These are phyloP conservation scores for Callorhinus ursinus DNA, from an alignment of 2,113 vertebrate species.

Conservation along the genomic window DNA sequence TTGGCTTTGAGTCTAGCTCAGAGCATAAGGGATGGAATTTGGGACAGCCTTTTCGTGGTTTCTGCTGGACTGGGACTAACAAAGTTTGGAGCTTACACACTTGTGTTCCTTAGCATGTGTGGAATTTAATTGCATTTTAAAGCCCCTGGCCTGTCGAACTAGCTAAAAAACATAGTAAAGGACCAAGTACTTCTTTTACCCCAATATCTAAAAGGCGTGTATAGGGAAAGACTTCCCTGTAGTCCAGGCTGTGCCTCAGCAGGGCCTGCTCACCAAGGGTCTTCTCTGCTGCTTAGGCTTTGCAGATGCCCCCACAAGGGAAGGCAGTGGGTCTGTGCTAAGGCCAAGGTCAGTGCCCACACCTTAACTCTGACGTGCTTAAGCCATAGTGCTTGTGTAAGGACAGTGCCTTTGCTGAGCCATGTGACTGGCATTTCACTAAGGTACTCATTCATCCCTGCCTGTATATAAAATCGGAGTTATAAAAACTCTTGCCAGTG, in stretches of 20 bases:
- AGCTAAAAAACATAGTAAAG: neutral
- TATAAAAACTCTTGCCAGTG: neutral
- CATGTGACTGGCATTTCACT: neutral
- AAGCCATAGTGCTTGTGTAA: neutral
- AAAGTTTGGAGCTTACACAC: neutral
- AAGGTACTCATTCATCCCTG: neutral
- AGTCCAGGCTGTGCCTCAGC: neutral
- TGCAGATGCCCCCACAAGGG: neutral
- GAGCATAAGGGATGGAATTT: neutral
- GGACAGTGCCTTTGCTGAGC: neutral
- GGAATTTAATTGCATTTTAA: neutral
- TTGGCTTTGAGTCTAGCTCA: neutral
- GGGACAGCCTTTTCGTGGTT: neutral
- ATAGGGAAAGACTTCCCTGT: neutral
- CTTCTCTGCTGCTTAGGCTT: neutral
- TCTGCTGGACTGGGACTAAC: neutral
- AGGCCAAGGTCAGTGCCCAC: neutral
- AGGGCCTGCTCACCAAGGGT: neutral
- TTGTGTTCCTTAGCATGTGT: neutral
- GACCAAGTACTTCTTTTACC: neutral
- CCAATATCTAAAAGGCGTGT: neutral
- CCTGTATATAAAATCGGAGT: neutral
- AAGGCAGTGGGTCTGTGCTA: neutral
- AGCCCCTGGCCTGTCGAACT: neutral
- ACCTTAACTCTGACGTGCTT: neutral